Evolutionary conservation across 2,797 vertebrate genomes (phyloP).

Genomic region (Spinus pinus): DNA sequence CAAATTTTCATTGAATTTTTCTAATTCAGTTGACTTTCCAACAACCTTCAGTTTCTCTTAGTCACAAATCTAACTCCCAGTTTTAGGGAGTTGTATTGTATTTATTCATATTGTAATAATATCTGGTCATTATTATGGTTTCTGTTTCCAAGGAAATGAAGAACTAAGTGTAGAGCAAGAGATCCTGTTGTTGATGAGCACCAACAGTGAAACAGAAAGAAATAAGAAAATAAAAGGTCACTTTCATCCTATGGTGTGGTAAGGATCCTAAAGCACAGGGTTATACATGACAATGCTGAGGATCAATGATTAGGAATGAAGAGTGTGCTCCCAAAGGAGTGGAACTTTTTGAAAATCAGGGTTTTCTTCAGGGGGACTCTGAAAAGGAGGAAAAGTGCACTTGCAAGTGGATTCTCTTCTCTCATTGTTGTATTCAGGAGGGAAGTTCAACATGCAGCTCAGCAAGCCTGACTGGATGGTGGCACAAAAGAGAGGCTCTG

Average conservation of each 20-base stretch:
- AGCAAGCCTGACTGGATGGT: background rate
- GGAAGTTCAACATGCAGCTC: background rate
- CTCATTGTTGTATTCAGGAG: background rate
- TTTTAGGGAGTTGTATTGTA: background rate
- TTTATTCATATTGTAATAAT: background rate
- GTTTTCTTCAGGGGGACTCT: background rate
- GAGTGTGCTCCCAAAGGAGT: accelerated
- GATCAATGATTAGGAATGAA: background rate
- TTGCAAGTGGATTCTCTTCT: background rate
- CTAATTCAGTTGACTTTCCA: background rate
- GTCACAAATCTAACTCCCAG: background rate
- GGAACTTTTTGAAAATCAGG: background rate
- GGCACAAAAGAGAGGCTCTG: background rate
- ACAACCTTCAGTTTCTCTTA: background rate
- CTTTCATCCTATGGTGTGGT: background rate
- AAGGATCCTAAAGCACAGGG: background rate
- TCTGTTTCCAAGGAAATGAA: background rate
- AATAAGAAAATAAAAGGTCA: background rate
- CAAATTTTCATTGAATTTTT: background rate
- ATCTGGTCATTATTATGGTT: background rate
- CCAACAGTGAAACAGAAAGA: background rate
- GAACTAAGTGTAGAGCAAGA: background rate
- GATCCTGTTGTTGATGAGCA: background rate
- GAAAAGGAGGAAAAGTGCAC: background rate
- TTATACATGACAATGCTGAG: background rate